Evolutionary conservation across 2,888 invertebrate genomes (phyloP).

Genomic region (Chrysolina oricalcia): DNA sequence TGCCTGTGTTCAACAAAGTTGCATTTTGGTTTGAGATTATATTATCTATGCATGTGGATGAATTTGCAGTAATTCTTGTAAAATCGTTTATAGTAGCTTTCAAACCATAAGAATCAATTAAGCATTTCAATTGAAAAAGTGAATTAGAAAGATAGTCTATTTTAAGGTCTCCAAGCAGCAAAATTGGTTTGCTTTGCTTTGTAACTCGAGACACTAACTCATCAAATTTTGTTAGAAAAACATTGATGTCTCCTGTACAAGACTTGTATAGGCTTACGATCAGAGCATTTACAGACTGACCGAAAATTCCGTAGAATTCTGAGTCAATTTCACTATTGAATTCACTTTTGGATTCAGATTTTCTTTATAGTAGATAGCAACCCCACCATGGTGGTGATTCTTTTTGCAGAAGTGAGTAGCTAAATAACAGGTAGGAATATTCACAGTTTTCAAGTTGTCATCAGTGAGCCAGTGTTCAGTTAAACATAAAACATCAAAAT

Average conservation of each 20-base stretch:
- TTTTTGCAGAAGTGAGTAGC: neutral
- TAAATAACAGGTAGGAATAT: conserved; percentile 1
- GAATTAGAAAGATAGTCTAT: too few species aligned
- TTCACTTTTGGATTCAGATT: conserved; percentile 12
- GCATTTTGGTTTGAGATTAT: too few species aligned
- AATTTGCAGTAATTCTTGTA: conserved; percentile 9
- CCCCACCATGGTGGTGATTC: conserved; percentile 10
- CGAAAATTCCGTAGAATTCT: conserved; percentile 6
- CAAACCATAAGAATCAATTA: conserved; percentile 1
- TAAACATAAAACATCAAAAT: neutral
- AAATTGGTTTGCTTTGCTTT: conserved; percentile 2
- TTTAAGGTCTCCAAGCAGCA: conserved; percentile 9
- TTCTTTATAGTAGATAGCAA: conserved; percentile 15
- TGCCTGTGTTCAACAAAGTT: too few species aligned
- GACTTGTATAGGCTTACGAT: conserved; percentile 7
- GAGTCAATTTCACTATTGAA: conserved; percentile 1
- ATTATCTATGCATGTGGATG: too few species aligned
- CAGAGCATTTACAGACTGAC: neutral
- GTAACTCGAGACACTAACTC: neutral
- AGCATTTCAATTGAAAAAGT: too few species aligned
- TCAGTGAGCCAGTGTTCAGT: neutral
- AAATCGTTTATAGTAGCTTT: conserved; percentile 5
- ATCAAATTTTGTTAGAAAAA: conserved; percentile 19
- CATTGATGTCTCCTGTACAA: conserved; percentile 17
- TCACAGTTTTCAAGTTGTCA: conserved; percentile 1